Evolutionary conservation across 2,888 invertebrate species (phyloP).

Genomic region (Lithophane socia): DNA sequence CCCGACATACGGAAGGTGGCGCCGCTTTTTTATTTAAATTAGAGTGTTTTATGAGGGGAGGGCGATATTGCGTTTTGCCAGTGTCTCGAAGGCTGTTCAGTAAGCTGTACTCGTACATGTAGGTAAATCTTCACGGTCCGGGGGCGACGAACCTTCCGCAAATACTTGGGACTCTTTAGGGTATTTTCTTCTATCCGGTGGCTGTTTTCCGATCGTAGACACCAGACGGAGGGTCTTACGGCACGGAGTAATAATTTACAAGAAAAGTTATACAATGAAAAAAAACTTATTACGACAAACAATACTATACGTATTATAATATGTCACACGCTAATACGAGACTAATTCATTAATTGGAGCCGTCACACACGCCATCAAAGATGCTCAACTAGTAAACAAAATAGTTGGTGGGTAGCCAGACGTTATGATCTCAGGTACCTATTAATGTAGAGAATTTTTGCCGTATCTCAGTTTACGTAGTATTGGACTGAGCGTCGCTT

Average conservation of each 20-base stretch:
- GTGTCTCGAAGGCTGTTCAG: constrained; percentile 85
- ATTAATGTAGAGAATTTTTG: constrained; percentile 77
- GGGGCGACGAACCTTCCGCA: constrained; percentile 80
- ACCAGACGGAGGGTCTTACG: constrained; percentile 69
- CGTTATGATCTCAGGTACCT: constrained; percentile 70
- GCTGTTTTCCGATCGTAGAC: constrained; percentile 73
- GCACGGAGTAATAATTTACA: constrained; percentile 66
- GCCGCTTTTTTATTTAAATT: constrained; percentile 91
- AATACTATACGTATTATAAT: constrained; percentile 27
- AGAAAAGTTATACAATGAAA: constrained; percentile 55
- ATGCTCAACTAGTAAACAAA: constrained; percentile 79
- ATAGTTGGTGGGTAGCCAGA: constrained; percentile 83
- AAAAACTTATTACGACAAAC: constrained; percentile 44
- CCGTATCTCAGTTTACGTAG: constrained; percentile 71
- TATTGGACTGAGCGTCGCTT: constrained; percentile 69
- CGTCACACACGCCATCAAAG: constrained; percentile 60
- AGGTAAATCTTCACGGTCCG: constrained; percentile 77
- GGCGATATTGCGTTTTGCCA: constrained; percentile 90
- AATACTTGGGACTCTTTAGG: constrained; percentile 78
- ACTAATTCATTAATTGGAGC: constrained; percentile 73
- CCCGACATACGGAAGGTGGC: constrained; percentile 91
- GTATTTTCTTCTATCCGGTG: constrained; percentile 75
- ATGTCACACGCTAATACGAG: constrained; percentile 63
- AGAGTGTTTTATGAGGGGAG: constrained; percentile 90
- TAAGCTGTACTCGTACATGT: constrained; percentile 81